phyloP scores from a whole-genome alignment of 2,888 invertebrate genomes.

The Chironomus riparius region DNA sequence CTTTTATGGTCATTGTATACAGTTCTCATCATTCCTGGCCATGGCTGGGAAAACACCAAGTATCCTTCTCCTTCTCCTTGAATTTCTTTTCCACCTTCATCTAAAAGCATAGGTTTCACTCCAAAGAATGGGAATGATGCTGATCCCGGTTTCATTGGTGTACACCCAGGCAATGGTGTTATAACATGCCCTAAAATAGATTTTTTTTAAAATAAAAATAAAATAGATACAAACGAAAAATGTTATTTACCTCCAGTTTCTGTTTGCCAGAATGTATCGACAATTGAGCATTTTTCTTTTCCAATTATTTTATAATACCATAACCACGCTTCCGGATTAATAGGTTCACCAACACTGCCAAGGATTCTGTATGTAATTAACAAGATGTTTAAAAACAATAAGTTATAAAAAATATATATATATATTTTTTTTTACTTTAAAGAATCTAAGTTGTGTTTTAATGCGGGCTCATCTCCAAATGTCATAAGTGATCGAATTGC shows the following conservation, averaged over 20 bases:
- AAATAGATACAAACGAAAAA: too few relatives aligned
- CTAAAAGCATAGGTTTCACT: constrained; percentile 76
- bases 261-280: constrained; percentile 99
- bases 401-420: too few relatives aligned
- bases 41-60: constrained; percentile 86
- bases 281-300: constrained; percentile 75
- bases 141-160: constrained; percentile 95
- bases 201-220: neutral
- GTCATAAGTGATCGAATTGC: constrained; percentile 95
- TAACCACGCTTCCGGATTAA: constrained; percentile 95
- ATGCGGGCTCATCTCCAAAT: constrained; percentile 77
- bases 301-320: constrained; percentile 89
- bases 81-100: constrained; percentile 77
- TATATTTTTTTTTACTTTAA: constrained; percentile 35
- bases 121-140: constrained; percentile 99
- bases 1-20: constrained; percentile 85
- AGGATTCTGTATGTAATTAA: constrained; percentile 55
- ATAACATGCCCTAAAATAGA: constrained; percentile 64
- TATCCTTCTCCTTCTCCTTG: constrained; percentile 89
- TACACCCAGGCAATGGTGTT: constrained; percentile 91
- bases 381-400: too few relatives aligned
- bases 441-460: constrained; percentile 48
- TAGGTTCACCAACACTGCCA: constrained; percentile 98
- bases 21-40: constrained; percentile 98
- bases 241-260: constrained; percentile 73